These are phyloP conservation scores for Diadumene lineata DNA, from an alignment of 92 coral and sea anemone species.

Conservation along the genomic window DNA sequence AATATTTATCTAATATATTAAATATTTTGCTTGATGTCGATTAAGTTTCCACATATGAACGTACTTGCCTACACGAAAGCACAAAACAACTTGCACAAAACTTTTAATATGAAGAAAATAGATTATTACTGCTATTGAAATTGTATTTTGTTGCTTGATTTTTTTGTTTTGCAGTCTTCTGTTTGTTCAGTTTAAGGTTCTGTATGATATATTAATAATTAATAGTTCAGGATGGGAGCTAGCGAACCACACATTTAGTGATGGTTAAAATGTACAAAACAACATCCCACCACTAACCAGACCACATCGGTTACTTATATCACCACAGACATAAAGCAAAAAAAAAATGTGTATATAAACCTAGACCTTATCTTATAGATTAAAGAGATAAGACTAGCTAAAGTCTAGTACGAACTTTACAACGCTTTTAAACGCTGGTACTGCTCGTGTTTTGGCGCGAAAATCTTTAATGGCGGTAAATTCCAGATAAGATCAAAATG, in stretches of 20 bases:
- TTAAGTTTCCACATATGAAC: too few relatives aligned
- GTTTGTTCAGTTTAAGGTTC: background rate
- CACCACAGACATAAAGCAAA: background rate
- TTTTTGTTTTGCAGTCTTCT: background rate
- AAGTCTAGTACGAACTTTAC: too few relatives aligned
- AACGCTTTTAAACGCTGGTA: background rate
- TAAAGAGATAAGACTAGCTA: background rate
- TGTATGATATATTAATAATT: background rate
- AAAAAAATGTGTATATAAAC: background rate
- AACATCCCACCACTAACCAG: background rate
- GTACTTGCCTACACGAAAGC: too few relatives aligned
- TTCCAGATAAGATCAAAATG: background rate
- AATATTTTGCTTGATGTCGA: too few relatives aligned
- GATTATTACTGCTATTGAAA: too few relatives aligned
- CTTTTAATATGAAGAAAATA: too few relatives aligned
- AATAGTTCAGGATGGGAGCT: background rate
- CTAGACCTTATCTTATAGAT: background rate
- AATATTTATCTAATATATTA: too few relatives aligned
- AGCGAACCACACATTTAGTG: constrained; percentile 3
- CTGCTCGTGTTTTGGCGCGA: background rate
- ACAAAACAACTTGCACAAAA: too few relatives aligned
- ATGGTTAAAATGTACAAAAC: background rate
- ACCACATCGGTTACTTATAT: background rate
- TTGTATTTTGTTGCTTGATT: too few relatives aligned
- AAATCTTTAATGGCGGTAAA: background rate